phyloP scores from a whole-genome alignment of 2,113 vertebrate genomes.

The Gadus macrocephalus region DNA sequence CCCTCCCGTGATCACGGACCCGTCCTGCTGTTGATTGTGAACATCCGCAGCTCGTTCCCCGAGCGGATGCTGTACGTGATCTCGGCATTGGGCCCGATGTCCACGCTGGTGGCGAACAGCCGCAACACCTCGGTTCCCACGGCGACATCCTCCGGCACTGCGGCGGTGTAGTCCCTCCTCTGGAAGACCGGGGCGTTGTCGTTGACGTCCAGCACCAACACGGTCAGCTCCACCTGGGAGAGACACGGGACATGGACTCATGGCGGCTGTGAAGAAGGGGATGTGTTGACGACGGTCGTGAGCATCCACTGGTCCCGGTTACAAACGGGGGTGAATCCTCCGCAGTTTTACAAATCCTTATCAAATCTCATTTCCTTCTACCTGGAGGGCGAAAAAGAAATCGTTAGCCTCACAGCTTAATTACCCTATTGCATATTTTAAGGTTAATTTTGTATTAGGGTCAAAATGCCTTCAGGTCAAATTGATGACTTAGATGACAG shows the following conservation, averaged over 20 bases:
- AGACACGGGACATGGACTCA: slow-evolving; percentile 3
- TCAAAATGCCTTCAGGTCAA: no score
- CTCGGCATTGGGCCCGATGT: slow-evolving; percentile 91
- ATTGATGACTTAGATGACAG: no score
- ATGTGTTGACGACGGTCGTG: no score
- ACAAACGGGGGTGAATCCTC: no score
- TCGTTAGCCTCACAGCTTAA: no score
- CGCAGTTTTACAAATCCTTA: no score
- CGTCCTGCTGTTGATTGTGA: slow-evolving; percentile 75
- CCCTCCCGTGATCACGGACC: slow-evolving; percentile 44
- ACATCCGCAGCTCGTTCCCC: slow-evolving; percentile 90
- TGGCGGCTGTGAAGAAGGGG: no score
- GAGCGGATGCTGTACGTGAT: slow-evolving; percentile 86
- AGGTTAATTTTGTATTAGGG: no score
- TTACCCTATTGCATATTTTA: no score
- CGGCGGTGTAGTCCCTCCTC: slow-evolving; percentile 84
- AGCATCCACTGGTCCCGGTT: no score
- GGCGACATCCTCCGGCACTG: slow-evolving; percentile 86
- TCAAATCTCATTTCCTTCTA: no score
- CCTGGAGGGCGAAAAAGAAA: no score
- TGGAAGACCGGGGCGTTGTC: slow-evolving; percentile 96
- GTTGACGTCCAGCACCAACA: slow-evolving; percentile 92
- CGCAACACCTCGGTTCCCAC: slow-evolving; percentile 83
- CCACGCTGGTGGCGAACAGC: slow-evolving; percentile 89
- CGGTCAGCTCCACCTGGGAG: slow-evolving; percentile 77